Base-by-base conservation (phyloP, 1,140 invertebrate species). In the Drosophila rufa region DNA sequence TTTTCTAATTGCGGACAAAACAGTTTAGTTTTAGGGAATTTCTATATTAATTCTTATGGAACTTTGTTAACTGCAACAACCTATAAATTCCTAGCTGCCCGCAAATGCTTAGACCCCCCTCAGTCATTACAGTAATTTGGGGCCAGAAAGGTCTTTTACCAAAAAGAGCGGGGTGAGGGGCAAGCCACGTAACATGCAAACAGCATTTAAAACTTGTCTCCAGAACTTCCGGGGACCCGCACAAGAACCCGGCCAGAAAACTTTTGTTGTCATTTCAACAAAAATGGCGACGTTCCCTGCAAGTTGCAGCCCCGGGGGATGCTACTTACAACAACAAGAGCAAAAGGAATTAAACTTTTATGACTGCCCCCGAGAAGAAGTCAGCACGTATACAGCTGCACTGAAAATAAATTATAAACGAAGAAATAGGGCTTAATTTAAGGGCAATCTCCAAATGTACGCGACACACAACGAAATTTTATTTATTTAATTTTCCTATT, bases 201-300 rank as follows among this genome's bases (percentile, higher is more conserved):
- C 81, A 90, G 80, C 81, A 90, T 90, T 90, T 90, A 90, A 90
- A 90, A 90, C 81, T 89, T 89, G 80, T 89, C 80, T 47, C 66
- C 58, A 60, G 76, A 77, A 76, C 73, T 75, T 65, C 61, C 57
- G 33, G 51, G 46, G 33, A 51, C 40, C 43, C 55, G 9, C 47
- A 45, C 30, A 80, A 59, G 38, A 60, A 43, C 40, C 58, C 47
- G 53, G 38, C 68, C 48, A 74, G 64, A 86, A 90, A 90, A 74
- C 62, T 90, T 86, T 90, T 90, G 82, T 85, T 90, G 75, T 71
- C 81, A 84, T 85, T 85, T 90, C 85, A 85, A 74, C 79, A 84
- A 70, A 69, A 65, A 79, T 90, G 78, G 80, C 81, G 81, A 90
- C 80, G 64, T 59, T 60, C 58, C 36, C 68, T 87, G 84, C 81